Evolutionary conservation across 2,888 invertebrate genomes (phyloP), one percentile per base, ranked within the genome.

Genomic region (Pyrrhosoma nymphula): DNA sequence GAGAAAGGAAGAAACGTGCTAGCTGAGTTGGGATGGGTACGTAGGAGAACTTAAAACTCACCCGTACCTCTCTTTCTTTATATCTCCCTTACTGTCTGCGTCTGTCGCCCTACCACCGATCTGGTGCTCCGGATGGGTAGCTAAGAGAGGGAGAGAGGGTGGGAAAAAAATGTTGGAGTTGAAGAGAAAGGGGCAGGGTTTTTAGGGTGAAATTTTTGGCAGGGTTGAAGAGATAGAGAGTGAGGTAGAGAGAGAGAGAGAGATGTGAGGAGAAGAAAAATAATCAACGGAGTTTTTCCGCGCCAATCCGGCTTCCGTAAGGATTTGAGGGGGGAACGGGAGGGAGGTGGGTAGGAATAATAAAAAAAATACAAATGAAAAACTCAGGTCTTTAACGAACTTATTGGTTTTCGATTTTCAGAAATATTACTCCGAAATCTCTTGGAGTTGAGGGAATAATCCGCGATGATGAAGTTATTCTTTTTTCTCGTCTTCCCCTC

Each of bases 341-440:
- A 14, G 60, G 60, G 1, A 12, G 12, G 10, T 8, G 20, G 60
- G 56, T 8, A 56, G 56, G 56, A 56, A 20, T 1, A 60, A 20
- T 1, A 10, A 20, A 60, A 89, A 89, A 89, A 89, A 89, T 55
- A 89, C 47, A 89, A 89, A 89, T 55, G 26, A 8, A 56, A 89
- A 89, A 89, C 89, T 89, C 55, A n/a, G 55, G 56, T 55, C 47
- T 89, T 89, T 56, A 89, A 56, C 89, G 89, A 89, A 89, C 89
- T 89, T 89, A 89, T 89, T 55, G 89, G 89, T 56, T 56, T 89
- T 89, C 89, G 56, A 89, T 89, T 89, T 89, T 47, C 89, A 56
- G 56, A 89, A 47, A 89, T 56, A 47, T 89, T 89, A 89, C 56
- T 56, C 56, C 16, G 56, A 55, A 89, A 89, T 89, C 56, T 47